Conservation (phyloP, 2,888 invertebrate species). For the Tetragnatha montana region DNA sequence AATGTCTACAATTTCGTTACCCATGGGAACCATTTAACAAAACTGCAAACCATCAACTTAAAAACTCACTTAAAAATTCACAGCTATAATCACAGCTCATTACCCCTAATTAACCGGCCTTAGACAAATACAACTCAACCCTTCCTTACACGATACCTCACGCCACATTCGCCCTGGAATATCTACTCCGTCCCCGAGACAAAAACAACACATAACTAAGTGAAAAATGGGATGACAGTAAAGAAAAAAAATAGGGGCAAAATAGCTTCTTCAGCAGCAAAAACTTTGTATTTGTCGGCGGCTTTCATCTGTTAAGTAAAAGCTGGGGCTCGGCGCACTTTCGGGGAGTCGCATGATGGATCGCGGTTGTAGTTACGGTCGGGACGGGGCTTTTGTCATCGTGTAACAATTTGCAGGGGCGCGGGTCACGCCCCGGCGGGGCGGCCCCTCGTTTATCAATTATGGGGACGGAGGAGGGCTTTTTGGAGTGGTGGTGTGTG, state of each 20-base stretch:
- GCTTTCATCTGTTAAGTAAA: constrained; percentile 57
- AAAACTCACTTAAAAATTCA: too few species aligned
- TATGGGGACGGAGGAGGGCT: constrained; percentile 26
- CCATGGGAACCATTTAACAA: too few species aligned
- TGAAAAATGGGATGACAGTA: constrained; percentile 58
- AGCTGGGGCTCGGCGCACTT: constrained; percentile 48
- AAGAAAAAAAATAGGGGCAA: constrained; percentile 33
- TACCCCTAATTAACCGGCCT: too few species aligned
- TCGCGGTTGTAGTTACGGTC: constrained; percentile 34
- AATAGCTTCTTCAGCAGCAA: constrained; percentile 32
- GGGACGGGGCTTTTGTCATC: constrained; percentile 55
- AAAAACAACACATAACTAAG: constrained; percentile 46
- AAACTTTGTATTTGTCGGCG: constrained; percentile 15
- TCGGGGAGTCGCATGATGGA: constrained; percentile 48
- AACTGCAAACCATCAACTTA: too few species aligned
- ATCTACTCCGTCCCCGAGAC: constrained; percentile 33
- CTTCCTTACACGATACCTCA: neutral
- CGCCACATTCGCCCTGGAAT: neutral
- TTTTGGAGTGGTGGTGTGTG: too few species aligned
- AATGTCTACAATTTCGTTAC: too few species aligned
- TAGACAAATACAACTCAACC: neutral
- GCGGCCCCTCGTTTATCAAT: constrained; percentile 46
- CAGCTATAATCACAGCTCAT: too few species aligned
- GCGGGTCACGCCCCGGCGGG: constrained; percentile 33
- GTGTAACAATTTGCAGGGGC: constrained; percentile 64